Evolutionary conservation across 2,797 vertebrate genomes (phyloP).

Genomic region (Champsocephalus gunnari): DNA sequence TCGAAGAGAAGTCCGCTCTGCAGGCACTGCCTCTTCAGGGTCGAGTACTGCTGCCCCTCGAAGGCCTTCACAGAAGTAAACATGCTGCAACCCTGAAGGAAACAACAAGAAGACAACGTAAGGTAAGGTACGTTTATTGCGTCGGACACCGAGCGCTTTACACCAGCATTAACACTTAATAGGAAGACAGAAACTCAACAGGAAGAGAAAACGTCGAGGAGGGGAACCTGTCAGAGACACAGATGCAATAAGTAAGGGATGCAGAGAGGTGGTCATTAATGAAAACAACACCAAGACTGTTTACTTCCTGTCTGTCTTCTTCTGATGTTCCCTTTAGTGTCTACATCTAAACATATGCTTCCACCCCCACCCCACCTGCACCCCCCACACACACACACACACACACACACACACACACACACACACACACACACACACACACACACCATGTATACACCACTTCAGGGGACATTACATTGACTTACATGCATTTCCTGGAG

Average conservation of each 20-base stretch:
- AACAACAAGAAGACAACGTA: conserved; percentile 2
- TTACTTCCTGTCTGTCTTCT: too few relatives aligned
- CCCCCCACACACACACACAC: conserved; percentile 1
- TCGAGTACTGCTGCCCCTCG: conserved; percentile 90
- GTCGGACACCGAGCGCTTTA: too few relatives aligned
- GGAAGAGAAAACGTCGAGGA: not conserved
- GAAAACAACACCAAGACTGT: too few relatives aligned
- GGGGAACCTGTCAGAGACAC: conserved; percentile 5
- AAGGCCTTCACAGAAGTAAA: conserved; percentile 93
- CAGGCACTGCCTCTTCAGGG: conserved; percentile 93
- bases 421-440: not conserved
- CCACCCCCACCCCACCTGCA: not conserved
- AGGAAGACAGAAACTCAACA: too few relatives aligned
- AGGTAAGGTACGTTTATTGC: too few relatives aligned
- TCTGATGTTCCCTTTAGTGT: too few relatives aligned
- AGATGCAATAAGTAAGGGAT: too few relatives aligned
- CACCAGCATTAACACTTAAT: too few relatives aligned
- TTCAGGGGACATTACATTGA: too few relatives aligned
- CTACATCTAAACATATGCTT: too few relatives aligned
- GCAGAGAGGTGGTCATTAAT: too few relatives aligned
- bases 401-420: not conserved
- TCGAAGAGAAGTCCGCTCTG: conserved; percentile 92
- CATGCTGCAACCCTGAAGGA: conserved; percentile 88
- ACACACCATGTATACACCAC: not conserved
- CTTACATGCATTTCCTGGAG: too few relatives aligned